A percentile compares a stretch with the other conserved stretches of the same genome.
Conservation (phyloP, 2,113 vertebrate species). For the Zootoca vivipara region DNA sequence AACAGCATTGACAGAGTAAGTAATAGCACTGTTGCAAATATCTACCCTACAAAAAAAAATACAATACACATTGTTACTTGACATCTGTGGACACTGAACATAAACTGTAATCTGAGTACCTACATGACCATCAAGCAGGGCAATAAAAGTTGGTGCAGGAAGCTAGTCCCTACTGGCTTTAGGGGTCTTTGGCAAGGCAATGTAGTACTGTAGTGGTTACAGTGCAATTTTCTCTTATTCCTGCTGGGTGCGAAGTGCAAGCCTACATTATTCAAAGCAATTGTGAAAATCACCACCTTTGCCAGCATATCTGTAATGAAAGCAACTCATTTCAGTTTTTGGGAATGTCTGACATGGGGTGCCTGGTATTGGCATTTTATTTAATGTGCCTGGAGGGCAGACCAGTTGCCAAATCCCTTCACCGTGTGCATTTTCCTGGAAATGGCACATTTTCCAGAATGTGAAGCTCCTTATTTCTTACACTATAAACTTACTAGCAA, state of each 20-base stretch:
- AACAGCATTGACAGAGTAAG: too few relatives aligned
- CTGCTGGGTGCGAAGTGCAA: not conserved
- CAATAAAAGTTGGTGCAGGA: not conserved
- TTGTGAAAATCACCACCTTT: accelerated
- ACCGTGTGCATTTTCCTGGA: not conserved
- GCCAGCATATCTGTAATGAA: not conserved
- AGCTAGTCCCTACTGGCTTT: too few relatives aligned
- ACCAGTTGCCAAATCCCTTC: not conserved
- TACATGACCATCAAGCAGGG: not conserved
- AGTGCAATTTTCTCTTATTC: not conserved
- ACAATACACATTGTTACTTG: not conserved
- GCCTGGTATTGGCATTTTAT: not conserved
- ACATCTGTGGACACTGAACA: not conserved
- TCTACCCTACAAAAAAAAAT: not conserved
- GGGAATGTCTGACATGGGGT: accelerated
- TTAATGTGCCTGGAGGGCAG: not conserved
- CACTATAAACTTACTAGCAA: not conserved
- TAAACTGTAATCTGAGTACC: not conserved
- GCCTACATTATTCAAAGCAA: not conserved
- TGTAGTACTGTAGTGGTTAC: not conserved
- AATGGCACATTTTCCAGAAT: not conserved
- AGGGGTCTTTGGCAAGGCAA: not conserved
- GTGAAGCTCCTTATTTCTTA: not conserved
- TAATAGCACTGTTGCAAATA: not conserved
- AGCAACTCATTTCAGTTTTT: not conserved